Base-by-base conservation (phyloP, 2,113 vertebrate genomes). In the Mobula hypostoma region DNA sequence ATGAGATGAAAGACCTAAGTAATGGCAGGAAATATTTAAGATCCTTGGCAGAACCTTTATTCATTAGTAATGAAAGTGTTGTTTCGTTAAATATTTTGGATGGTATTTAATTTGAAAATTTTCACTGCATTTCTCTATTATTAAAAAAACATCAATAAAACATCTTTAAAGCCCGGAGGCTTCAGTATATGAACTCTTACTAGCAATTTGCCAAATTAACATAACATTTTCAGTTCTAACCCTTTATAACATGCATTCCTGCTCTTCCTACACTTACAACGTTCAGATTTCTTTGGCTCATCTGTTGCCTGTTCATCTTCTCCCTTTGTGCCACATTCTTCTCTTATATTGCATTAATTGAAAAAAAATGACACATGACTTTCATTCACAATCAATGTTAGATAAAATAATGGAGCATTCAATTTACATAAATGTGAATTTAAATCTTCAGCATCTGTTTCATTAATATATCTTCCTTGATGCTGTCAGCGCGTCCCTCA, bases 341-440 rank as follows among this genome's bases (percentile, higher is more conserved):
- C 48, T 11, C 2, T 63, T 15, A 7, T 0, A 6, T 66, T n/a
- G 7, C 27, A 68, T 32, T 90, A 66, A 90, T 66, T 90, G 61
- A 32, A 66, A 58, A 87, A 87, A 87, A 87, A 15, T 66, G 61
- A 88, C n/a, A n/a, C n/a, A 14, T 19, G 61, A 12, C 17, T 32
- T 66, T 66, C 85, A 66, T 32, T 12, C 58, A 88, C 1, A 14
- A 66, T 29, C 29, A 90, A 90, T 36, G 85, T 90, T 90, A 66
- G 61, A 7, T 32, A 66, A 88, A 63, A 66, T 88, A 66, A 66
- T 63, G 17, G 61, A 90, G 85, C 66, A 90, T 90, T 90, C 58
- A 19, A 90, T 90, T 90, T 66, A 17, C 85, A 90, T 90, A 90
- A 90, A 88, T 63, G 61, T 90, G 85, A 90, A 66, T 90, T 90